These are phyloP conservation scores for Nylanderia fulva DNA, from an alignment of 1,140 invertebrate genomes.

Conservation along the genomic window DNA sequence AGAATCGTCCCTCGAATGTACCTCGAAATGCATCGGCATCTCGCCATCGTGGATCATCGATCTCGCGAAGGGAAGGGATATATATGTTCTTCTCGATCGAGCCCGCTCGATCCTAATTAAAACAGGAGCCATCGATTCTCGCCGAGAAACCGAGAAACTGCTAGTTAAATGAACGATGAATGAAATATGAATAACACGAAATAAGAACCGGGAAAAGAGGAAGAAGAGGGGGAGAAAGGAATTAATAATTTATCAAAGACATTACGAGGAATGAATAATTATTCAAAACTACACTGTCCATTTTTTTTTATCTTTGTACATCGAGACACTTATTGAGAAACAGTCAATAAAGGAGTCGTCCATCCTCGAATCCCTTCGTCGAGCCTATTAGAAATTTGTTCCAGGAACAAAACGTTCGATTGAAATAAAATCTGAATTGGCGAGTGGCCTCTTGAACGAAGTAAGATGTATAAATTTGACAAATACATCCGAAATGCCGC, in stretches of 20 bases:
- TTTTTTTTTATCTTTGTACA: neutral
- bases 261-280: slow-evolving; percentile 15
- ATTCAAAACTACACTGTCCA: neutral
- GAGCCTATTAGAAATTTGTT: no score
- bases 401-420: neutral
- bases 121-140: slow-evolving; percentile 29
- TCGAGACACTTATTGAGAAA: neutral
- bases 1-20: no score
- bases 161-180: neutral
- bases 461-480: slow-evolving; percentile 27
- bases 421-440: neutral
- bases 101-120: slow-evolving; percentile 66
- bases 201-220: no score
- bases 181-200: slow-evolving; percentile 38
- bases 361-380: no score
- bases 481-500: slow-evolving; percentile 52
- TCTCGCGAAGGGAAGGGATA: slow-evolving; percentile 62
- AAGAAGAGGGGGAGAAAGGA: no score
- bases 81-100: slow-evolving; percentile 39
- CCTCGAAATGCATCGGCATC: slow-evolving; percentile 67
- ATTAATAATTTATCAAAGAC: slow-evolving; percentile 10
- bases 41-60: slow-evolving; percentile 70
- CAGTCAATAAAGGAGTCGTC: no score
- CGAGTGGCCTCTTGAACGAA: no score
- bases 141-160: slow-evolving; percentile 3